These are phyloP conservation scores for Pelodytes ibericus DNA, from an alignment of 2,797 vertebrate genomes.

Conservation along the genomic window DNA sequence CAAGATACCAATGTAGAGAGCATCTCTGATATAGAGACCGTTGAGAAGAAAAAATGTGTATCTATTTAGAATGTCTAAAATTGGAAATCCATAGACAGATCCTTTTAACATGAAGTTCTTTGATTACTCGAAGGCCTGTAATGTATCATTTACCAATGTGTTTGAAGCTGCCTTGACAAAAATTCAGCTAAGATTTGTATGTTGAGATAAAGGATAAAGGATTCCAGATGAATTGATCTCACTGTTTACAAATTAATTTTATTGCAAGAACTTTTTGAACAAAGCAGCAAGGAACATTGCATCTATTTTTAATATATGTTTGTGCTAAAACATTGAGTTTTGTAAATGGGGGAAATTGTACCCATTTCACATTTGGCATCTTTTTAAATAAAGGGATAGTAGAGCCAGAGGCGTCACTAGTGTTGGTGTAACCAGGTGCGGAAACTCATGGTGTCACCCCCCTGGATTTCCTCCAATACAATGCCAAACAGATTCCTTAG, in stretches of 20 bases:
- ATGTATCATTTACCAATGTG: neutral
- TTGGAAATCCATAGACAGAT: neutral
- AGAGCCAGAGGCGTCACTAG: too few species aligned
- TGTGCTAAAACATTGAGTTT: too few species aligned
- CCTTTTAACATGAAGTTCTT: neutral
- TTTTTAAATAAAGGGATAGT: too few species aligned
- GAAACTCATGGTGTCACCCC: too few species aligned
- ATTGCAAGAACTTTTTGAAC: neutral
- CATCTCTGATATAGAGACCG: neutral
- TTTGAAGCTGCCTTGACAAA: neutral
- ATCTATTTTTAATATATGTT: too few species aligned
- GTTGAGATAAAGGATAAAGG: neutral
- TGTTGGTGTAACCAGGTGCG: too few species aligned
- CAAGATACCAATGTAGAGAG: neutral
- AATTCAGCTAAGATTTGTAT: constrained; percentile 8
- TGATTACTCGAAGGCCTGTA: neutral
- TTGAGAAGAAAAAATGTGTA: neutral
- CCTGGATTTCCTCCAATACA: too few species aligned
- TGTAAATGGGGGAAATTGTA: too few species aligned
- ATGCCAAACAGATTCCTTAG: too few species aligned
- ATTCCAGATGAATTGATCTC: constrained; percentile 8
- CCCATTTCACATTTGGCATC: too few species aligned
- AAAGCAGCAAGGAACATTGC: neutral
- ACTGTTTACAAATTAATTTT: neutral
- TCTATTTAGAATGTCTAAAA: neutral